Conservation (phyloP, 2,113 vertebrate species). For the Cynopterus brachyotis region DNA sequence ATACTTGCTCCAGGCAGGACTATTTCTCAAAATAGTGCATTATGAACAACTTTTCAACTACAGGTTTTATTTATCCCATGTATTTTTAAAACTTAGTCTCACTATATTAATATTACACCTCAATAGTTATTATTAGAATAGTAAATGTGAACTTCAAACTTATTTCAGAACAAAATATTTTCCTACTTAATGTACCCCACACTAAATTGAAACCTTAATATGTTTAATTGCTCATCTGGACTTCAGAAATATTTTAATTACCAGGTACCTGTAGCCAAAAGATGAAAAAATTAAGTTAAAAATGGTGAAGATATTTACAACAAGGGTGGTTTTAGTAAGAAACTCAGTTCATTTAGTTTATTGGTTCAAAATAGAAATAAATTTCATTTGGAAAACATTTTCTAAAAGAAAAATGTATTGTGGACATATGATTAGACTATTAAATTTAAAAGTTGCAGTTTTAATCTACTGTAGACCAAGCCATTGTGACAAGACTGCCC, state of each 20-base stretch:
- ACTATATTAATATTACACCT: constrained; percentile 44
- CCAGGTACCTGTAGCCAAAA: not conserved
- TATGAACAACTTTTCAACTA: constrained; percentile 75
- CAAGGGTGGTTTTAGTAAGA: not conserved
- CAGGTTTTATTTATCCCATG: constrained; percentile 59
- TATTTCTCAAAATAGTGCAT: constrained; percentile 64
- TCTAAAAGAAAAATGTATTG: constrained; percentile 25
- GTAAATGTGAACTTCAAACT: constrained; percentile 22
- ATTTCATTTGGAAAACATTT: constrained; percentile 34
- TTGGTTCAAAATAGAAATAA: not conserved
- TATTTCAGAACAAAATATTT: not conserved
- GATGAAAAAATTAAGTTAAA: not conserved
- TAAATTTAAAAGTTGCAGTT: constrained; percentile 11
- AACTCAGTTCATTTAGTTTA: not conserved
- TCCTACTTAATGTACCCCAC: not conserved
- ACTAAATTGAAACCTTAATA: not conserved
- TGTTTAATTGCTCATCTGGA: not conserved
- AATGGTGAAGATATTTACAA: constrained; percentile 42
- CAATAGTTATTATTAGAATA: constrained; percentile 26
- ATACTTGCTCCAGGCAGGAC: constrained; percentile 71
- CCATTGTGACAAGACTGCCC: not conserved
- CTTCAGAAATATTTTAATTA: constrained; percentile 28
- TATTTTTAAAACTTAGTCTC: constrained; percentile 53
- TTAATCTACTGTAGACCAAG: not conserved
- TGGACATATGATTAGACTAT: not conserved